Evolutionary conservation across 2,888 invertebrate species (phyloP), one percentile per base, ranked within the genome.

Genomic region (Acrobasis consociella): DNA sequence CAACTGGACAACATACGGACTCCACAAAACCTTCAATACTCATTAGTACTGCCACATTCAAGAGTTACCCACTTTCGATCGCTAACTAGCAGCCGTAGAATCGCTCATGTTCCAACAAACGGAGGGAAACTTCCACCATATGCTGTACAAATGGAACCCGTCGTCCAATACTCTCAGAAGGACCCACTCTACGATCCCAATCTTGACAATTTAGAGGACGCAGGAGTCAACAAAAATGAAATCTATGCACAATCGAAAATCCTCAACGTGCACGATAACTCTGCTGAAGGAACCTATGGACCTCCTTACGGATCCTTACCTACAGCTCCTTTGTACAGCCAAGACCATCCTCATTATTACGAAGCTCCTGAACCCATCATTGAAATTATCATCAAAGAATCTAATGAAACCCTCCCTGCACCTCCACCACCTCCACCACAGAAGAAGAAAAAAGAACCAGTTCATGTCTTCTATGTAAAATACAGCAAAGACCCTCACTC

Each of bases 371-470:
- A 97, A 78, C 97, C 97, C 7, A 97, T 97, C 17, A 97, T 97
- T 73, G 97, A 97, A 88, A 97, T 97, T 70, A 97, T 97, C 66
- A 97, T 97, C 60, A 97, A 97, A 77, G 97, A 97, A 83, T 97
- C 97, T 0, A 97, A 97, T 78, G 96, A 97, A 75, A 94, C 96
- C 0, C 80, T 97, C 2, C 95, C 97, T 1, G 94, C 96, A 2
- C 93, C 94, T 5, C 94, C 94, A 1, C 89, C 93, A 9, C 93
- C 93, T 2, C 91, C 93, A 15, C 84, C 93, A 13, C 84, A 73
- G 13, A 91, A 91, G 73, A 92, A 90, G 74, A 93, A 93, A 69
- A 97, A 97, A 78, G 97, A 97, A 79, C 97, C 97, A 38, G 97
- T 97, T 49, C 97, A 97, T 76, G 97, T 97, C 0, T 97, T 97